A percentile compares a stretch with the other conserved stretches of the same genome.
phyloP scores from a whole-genome alignment of 2,113 vertebrate genomes.

The Dipodomys spectabilis region DNA sequence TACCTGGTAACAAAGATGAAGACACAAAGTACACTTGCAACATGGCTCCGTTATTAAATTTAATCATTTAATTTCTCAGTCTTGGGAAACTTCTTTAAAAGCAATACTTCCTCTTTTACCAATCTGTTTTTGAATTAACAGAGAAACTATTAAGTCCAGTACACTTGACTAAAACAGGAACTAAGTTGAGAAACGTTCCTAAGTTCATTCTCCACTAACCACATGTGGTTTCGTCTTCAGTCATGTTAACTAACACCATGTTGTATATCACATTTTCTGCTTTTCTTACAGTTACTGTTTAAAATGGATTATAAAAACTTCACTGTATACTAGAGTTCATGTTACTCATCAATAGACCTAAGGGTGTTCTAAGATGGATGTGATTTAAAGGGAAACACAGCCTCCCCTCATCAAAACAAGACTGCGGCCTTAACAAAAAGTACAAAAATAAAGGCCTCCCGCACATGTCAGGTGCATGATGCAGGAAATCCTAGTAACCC shows the following conservation, averaged over 20 bases:
- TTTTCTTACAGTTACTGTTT: constrained; percentile 15
- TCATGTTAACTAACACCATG: constrained; percentile 8
- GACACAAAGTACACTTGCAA: neutral
- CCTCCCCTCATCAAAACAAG: neutral
- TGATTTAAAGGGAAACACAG: neutral
- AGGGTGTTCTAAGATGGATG: constrained; percentile 10
- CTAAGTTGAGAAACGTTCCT: constrained; percentile 50
- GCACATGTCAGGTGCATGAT: neutral
- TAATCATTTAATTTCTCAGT: neutral
- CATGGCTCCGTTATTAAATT: neutral
- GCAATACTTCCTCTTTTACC: neutral
- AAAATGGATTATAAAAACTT: constrained; percentile 46
- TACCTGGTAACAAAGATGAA: neutral
- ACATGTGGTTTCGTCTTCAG: constrained; percentile 62
- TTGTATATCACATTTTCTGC: neutral
- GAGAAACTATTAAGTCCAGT: constrained; percentile 34
- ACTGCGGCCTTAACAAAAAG: neutral
- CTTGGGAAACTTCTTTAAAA: neutral
- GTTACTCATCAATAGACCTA: constrained; percentile 42
- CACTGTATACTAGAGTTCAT: neutral
- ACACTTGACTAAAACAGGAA: constrained; percentile 57
- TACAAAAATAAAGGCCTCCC: constrained; percentile 11
- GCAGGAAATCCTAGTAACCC: neutral
- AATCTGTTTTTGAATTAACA: constrained; percentile 37
- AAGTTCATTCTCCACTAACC: constrained; percentile 24